Conservation (phyloP, 2,888 invertebrate genomes). For the Lasius platythorax region DNA sequence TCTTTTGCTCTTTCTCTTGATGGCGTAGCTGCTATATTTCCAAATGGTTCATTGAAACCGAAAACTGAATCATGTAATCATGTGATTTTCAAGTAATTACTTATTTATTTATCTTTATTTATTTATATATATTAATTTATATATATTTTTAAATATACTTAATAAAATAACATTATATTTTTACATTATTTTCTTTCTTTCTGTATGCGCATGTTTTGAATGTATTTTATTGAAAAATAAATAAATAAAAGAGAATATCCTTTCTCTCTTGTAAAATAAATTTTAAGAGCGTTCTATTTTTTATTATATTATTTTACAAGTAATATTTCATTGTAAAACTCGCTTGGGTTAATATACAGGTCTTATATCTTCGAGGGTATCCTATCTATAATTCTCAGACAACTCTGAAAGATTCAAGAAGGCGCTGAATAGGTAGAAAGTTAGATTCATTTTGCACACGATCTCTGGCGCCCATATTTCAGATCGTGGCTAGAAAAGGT, state of each 20-base stretch:
- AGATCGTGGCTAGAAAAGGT: background rate
- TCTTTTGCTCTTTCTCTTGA: slow-evolving; percentile 52
- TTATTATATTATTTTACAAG: background rate
- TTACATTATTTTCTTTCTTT: background rate
- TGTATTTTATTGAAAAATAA: background rate
- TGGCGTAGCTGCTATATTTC: background rate
- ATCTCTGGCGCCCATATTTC: background rate
- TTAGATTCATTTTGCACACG: slow-evolving; percentile 47
- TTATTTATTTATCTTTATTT: background rate
- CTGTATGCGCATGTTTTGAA: background rate
- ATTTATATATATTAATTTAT: background rate
- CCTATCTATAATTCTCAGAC: slow-evolving; percentile 47
- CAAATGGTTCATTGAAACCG: slow-evolving; percentile 11
- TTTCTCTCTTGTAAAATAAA: background rate
- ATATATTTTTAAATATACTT: background rate
- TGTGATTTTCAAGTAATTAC: background rate
- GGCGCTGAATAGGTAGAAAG: slow-evolving; percentile 11
- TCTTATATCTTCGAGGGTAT: background rate
- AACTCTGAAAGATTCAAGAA: slow-evolving; percentile 56
- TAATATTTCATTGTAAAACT: background rate
- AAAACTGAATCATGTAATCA: background rate
- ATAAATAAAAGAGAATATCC: background rate
- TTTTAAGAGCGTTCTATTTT: background rate
- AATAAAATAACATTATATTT: background rate
- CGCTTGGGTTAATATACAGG: background rate